phyloP scores from a whole-genome alignment of 2,797 vertebrate species.

The Staurois parvus region DNA sequence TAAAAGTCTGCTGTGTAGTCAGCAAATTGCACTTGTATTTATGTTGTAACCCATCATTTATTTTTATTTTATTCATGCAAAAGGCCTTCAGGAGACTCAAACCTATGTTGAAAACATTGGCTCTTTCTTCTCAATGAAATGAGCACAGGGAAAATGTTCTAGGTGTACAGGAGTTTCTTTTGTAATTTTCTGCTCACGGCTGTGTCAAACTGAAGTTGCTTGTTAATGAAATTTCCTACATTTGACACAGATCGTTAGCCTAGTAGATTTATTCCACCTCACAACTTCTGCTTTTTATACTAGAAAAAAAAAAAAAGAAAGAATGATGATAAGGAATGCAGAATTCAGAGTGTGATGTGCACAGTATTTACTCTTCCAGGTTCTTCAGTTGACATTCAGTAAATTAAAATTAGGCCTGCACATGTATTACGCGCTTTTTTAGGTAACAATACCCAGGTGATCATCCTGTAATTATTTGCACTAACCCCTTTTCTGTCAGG shows the following conservation, averaged over 20 bases:
- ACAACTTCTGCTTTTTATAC: slow-evolving; percentile 12
- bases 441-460: no score
- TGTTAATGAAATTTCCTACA: slow-evolving; percentile 56
- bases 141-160: not conserved
- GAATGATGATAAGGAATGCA: slow-evolving; percentile 11
- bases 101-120: not conserved
- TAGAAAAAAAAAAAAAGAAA: not conserved
- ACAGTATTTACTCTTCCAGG: not conserved
- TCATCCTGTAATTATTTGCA: no score
- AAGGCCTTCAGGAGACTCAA: not conserved
- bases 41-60: not conserved
- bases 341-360: slow-evolving; percentile 1
- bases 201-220: slow-evolving; percentile 41
- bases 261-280: slow-evolving; percentile 42
- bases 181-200: slow-evolving; percentile 38
- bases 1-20: not conserved
- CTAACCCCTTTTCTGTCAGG: no score
- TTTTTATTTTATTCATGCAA: slow-evolving; percentile 3
- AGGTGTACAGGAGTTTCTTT: slow-evolving; percentile 20
- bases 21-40: not conserved
- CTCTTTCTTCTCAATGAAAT: not conserved
- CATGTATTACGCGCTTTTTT: no score
- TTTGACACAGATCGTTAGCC: slow-evolving; percentile 49
- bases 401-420: not conserved
- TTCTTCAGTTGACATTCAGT: not conserved